Evolutionary conservation across 2,113 vertebrate species (phyloP).

Genomic region (Spheniscus mendiculus): DNA sequence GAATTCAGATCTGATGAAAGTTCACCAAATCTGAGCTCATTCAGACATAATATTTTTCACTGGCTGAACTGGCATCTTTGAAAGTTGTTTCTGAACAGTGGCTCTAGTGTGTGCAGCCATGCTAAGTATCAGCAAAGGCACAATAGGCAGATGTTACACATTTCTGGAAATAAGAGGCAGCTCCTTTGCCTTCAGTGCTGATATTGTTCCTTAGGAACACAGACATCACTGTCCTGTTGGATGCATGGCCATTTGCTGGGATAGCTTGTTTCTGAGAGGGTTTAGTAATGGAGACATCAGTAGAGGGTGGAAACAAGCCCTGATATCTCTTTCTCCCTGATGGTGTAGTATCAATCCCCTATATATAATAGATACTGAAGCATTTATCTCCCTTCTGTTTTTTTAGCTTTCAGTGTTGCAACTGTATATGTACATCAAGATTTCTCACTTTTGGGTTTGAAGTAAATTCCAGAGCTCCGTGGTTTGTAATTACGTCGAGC

Average conservation of each 20-base stretch:
- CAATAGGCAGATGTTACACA: background rate
- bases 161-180: slow-evolving; percentile 5
- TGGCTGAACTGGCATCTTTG: background rate
- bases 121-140: background rate
- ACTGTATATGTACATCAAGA: background rate
- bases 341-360: background rate
- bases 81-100: slow-evolving; percentile 7
- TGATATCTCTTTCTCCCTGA: background rate
- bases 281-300: background rate
- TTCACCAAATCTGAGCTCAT: background rate
- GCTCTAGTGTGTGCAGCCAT: background rate
- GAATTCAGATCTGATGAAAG: background rate
- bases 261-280: background rate
- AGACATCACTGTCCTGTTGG: background rate
- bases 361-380: background rate
- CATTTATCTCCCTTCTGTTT: background rate
- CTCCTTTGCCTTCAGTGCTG: slow-evolving; percentile 16
- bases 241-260: background rate
- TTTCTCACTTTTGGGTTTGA: background rate
- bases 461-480: background rate
- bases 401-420: background rate
- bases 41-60: slow-evolving; percentile 22
- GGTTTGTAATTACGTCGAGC: background rate
- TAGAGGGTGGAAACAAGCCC: background rate
- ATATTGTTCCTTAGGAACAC: slow-evolving; percentile 22